Base-by-base conservation (phyloP, 2,113 vertebrate species). In the Heterochromis multidens region DNA sequence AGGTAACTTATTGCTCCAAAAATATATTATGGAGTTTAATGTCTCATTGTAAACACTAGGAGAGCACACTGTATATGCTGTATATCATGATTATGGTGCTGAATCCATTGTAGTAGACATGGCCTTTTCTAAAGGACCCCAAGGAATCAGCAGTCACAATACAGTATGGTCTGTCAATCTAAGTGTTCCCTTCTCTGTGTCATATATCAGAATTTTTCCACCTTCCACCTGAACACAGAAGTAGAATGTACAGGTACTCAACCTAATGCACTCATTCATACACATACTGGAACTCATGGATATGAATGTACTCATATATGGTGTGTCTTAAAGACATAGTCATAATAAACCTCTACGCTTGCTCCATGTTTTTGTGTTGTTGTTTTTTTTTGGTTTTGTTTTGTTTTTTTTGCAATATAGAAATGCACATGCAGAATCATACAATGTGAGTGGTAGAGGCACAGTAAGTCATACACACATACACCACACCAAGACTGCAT, bases 91-190 rank as follows among this genome's bases (percentile, higher is more conserved):
- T 10, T 82, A 25, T 78, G 43, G 4, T 40, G 33, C 25, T 14
- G 29, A 76, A 63, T 10, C 40, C 35, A 16, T 33, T 70, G 78
- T 78, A n/a, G 29, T 80, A 62, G 89, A 90, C 85, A 16, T 92
- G 90, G 91, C 90, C 88, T 93, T 93, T 93, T 80, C 83, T 72
- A 40, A 80, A 74, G 77, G 77, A 91, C 92, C 91, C 91, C 6
- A 7, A 90, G 93, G 92, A 93, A 81, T n/a, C 43, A 9, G 77
- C 82, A 63, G 76, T 83, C 88, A 94, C 87, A 93, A 94, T 91
- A 88, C 79, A 80, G 90, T 89, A 87, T 87, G 81, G 54, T 25
- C 91, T 90, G 83, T 92, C 92, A 88, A 43, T 94, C 91, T 88
- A 43, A 83, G 10, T 83, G 83, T 89, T 79, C 72, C 77, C 57